Percentiles rank a stretch among this genome's conserved stretches.
Evolutionary conservation across 2,888 invertebrate species (phyloP).

Genomic region (Palloptera scutellata): DNA sequence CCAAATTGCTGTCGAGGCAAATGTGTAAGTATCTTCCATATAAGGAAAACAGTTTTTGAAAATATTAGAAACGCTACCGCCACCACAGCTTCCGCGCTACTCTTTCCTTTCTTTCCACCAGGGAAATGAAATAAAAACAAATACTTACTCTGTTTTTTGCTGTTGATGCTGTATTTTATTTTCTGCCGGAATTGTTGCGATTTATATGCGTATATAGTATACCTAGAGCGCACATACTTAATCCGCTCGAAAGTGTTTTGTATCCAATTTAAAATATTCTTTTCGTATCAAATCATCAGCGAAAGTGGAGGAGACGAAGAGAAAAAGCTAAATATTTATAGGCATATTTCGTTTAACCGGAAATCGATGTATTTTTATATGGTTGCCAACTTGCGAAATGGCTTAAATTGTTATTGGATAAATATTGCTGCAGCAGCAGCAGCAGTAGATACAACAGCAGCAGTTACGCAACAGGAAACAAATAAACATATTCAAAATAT

Average conservation of each 20-base stretch:
- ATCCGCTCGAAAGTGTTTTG: constrained; percentile 18
- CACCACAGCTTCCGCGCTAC: no score
- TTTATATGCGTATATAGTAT: constrained; percentile 5
- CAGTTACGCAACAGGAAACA: no score
- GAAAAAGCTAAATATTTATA: constrained; percentile 3
- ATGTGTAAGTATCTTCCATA: neutral
- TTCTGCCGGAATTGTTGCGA: constrained; percentile 1
- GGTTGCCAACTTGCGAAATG: neutral
- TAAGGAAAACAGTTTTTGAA: neutral
- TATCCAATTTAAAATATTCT: constrained; percentile 17
- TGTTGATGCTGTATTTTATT: neutral
- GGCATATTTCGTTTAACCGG: neutral
- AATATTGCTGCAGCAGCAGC: neutral
- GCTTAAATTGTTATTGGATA: neutral
- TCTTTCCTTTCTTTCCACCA: no score
- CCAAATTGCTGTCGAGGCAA: neutral
- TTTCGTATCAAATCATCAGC: constrained; percentile 12
- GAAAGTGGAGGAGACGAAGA: neutral
- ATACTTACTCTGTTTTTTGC: neutral
- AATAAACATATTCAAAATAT: no score
- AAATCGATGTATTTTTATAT: constrained; percentile 15
- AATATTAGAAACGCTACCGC: no score
- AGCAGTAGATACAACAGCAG: no score
- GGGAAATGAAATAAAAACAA: neutral
- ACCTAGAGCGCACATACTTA: neutral